A percentile compares a stretch with the other conserved stretches of the same genome.
Conservation (phyloP, 2,888 invertebrate species). For the Caradrina kadenii region DNA sequence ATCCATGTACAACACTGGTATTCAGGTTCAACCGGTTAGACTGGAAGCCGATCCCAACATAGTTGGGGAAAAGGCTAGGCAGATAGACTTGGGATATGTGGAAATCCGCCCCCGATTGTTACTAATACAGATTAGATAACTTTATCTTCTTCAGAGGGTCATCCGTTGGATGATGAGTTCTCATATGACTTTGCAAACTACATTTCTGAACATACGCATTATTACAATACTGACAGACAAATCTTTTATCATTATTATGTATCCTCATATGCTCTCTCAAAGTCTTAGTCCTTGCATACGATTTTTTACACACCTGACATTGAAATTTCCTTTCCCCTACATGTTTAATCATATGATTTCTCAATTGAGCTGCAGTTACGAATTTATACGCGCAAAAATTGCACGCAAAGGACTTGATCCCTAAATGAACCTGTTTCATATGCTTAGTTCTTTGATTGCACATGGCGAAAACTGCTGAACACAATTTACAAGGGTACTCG, state of each 20-base stretch:
- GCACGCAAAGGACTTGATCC: slow-evolving; percentile 77
- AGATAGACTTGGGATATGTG: no score
- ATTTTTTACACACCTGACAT: slow-evolving; percentile 83
- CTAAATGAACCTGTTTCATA: slow-evolving; percentile 80
- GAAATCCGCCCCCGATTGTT: no score
- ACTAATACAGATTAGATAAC: slow-evolving; percentile 14
- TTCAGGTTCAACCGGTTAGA: no score
- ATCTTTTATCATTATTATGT: slow-evolving; percentile 84
- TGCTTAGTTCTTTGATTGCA: slow-evolving; percentile 82
- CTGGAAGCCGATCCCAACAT: no score
- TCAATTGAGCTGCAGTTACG: slow-evolving; percentile 76
- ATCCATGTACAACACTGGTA: no score
- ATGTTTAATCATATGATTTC: slow-evolving; percentile 81
- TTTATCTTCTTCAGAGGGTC: slow-evolving; percentile 66
- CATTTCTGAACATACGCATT: slow-evolving; percentile 85
- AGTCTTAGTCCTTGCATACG: slow-evolving; percentile 82
- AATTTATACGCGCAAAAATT: slow-evolving; percentile 77
- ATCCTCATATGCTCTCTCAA: slow-evolving; percentile 83
- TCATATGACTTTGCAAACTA: slow-evolving; percentile 83
- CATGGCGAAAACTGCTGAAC: slow-evolving; percentile 79
- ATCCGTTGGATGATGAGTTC: slow-evolving; percentile 79
- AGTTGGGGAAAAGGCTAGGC: no score
- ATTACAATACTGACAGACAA: slow-evolving; percentile 83
- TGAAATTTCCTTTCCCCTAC: slow-evolving; percentile 78
- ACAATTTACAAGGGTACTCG: slow-evolving; percentile 82